phyloP scores from a whole-genome alignment of 2,888 invertebrate species.

The Drosophila colorata region DNA sequence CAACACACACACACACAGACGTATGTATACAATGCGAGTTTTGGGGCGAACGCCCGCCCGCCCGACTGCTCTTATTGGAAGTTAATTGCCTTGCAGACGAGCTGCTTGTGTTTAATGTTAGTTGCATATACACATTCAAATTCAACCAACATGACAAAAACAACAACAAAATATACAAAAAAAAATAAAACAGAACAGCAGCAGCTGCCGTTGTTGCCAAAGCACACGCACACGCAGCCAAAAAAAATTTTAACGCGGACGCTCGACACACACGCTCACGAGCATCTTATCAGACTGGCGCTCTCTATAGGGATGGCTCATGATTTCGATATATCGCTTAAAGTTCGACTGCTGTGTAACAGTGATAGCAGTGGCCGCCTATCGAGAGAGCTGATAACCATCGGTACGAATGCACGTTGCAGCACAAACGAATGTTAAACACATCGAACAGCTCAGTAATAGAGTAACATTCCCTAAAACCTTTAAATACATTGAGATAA shows the following conservation, averaged over 20 bases:
- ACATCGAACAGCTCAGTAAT: not conserved
- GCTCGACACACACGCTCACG: slow-evolving; percentile 63
- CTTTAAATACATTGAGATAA: too few relatives aligned
- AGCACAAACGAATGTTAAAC: not conserved
- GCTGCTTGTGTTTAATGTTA: slow-evolving; percentile 31
- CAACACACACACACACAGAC: slow-evolving; percentile 20
- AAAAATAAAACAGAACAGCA: slow-evolving; percentile 33
- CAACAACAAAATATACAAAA: slow-evolving; percentile 42
- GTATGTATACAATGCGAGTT: slow-evolving; percentile 36
- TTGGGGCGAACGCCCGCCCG: slow-evolving; percentile 62
- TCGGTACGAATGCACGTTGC: not conserved
- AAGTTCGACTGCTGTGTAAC: not conserved
- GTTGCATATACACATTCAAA: slow-evolving; percentile 46
- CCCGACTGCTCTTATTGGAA: slow-evolving; percentile 48
- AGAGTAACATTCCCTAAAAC: not conserved
- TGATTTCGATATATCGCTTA: slow-evolving; percentile 32
- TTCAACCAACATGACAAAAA: slow-evolving; percentile 49
- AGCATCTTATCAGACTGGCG: slow-evolving; percentile 65
- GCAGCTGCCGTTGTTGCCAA: slow-evolving; percentile 51
- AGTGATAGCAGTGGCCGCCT: slow-evolving; percentile 9
- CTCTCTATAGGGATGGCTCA: slow-evolving; percentile 42
- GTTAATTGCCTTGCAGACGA: slow-evolving; percentile 26
- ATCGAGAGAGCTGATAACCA: slow-evolving; percentile 21
- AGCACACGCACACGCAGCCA: slow-evolving; percentile 62
- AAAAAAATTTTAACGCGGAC: slow-evolving; percentile 53